Conservation (phyloP, 2,888 invertebrate genomes). For the Villa cingulata region DNA sequence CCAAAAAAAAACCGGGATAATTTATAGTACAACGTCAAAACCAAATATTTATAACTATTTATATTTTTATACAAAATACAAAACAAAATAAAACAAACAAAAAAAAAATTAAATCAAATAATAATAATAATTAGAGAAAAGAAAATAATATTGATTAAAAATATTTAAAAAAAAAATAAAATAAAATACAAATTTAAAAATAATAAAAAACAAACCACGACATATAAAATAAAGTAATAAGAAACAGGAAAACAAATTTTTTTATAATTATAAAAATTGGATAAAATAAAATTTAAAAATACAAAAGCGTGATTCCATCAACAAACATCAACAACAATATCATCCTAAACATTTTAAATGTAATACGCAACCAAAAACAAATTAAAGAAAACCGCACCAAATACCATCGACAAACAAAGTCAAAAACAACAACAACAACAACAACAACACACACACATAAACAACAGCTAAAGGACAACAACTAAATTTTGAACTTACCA, state of each 20-base stretch:
- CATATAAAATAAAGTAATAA: background rate
- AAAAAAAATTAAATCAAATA: background rate
- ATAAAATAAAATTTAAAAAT: background rate
- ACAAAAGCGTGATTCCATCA: background rate
- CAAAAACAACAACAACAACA: background rate
- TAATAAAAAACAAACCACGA: constrained; percentile 13
- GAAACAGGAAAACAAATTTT: no score
- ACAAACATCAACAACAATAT: no score
- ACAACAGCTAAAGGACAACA: constrained; percentile 1
- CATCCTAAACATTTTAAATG: background rate
- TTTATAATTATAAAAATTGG: no score
- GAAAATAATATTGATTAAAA: background rate
- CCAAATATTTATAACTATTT: constrained; percentile 26
- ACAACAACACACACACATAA: background rate
- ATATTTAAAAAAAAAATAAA: constrained; percentile 7
- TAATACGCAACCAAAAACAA: no score
- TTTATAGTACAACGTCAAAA: constrained; percentile 37
- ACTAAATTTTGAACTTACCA: no score
- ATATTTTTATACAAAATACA: constrained; percentile 35
- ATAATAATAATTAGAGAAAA: constrained; percentile 10
- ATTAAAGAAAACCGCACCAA: no score
- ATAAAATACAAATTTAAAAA: constrained; percentile 8
- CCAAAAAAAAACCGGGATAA: constrained; percentile 32
- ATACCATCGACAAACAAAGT: no score
- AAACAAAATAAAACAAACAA: constrained; percentile 3